Evolutionary conservation across 2,113 vertebrate genomes (phyloP).

Genomic region (Nestor notabilis): DNA sequence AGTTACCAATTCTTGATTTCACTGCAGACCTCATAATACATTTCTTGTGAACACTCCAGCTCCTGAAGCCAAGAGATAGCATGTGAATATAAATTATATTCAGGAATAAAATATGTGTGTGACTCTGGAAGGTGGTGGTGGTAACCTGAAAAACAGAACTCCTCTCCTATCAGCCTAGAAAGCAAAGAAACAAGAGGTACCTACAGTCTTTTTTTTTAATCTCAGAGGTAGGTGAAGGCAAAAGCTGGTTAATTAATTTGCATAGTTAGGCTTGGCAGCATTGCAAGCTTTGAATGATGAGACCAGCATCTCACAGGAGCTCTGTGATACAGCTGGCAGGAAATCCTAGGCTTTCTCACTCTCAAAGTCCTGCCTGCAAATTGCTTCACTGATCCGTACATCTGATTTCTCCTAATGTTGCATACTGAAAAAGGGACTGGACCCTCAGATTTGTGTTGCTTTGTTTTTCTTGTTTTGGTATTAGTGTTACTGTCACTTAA

Average conservation of each 20-base stretch:
- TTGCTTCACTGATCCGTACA: neutral
- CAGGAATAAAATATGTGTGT: neutral
- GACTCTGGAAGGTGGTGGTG: neutral
- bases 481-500: neutral
- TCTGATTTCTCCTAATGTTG: neutral
- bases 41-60: neutral
- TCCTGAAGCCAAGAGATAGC: neutral
- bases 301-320: neutral
- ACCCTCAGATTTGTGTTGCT: neutral
- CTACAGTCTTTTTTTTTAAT: neutral
- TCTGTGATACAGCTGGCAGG: neutral
- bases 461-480: neutral
- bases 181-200: neutral
- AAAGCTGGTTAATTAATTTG: slow-evolving; percentile 23
- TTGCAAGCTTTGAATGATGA: neutral
- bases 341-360: slow-evolving; percentile 3
- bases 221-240: neutral
- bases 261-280: neutral
- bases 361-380: neutral
- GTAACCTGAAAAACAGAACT: neutral
- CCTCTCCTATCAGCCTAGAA: neutral
- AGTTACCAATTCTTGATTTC: neutral
- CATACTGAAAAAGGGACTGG: neutral
- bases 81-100: neutral
- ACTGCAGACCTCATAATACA: neutral